A percentile compares a stretch with the other conserved stretches of the same genome.
phyloP scores from a whole-genome alignment of 2,797 vertebrate genomes.

The Morelia viridis region DNA sequence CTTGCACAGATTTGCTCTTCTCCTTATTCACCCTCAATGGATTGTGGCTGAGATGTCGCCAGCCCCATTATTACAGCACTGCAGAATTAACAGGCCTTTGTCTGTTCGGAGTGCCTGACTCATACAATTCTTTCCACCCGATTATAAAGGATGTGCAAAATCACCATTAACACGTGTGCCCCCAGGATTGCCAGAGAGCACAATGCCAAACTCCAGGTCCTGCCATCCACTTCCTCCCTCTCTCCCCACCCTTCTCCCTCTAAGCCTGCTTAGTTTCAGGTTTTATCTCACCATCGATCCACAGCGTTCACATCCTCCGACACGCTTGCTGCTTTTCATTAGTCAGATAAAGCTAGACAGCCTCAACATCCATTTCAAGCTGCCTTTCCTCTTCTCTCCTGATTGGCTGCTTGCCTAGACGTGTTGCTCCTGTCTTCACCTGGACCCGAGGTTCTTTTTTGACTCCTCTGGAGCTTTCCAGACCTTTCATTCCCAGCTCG shows the following conservation, averaged over 20 bases:
- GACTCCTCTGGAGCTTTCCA: background rate
- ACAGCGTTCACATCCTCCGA: constrained; percentile 63
- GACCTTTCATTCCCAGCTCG: background rate
- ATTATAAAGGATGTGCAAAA: background rate
- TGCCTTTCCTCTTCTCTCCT: constrained; percentile 29
- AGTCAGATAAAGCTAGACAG: constrained; percentile 60
- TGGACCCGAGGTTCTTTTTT: background rate
- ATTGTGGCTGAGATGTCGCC: no score
- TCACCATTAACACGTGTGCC: background rate
- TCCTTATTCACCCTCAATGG: background rate
- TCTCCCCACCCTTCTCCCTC: background rate
- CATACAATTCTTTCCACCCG: background rate
- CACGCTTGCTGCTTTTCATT: constrained; percentile 67
- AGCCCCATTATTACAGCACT: background rate
- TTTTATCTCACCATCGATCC: constrained; percentile 70
- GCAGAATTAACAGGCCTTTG: background rate
- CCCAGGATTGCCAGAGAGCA: background rate
- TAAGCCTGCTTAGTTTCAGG: constrained; percentile 50
- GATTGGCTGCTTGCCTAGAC: background rate
- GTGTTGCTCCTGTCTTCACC: background rate
- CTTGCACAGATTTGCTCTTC: background rate
- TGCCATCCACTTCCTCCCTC: background rate
- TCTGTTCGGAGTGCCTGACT: background rate
- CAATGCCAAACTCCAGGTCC: background rate
- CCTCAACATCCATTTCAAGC: background rate